Evolutionary conservation across 2,797 vertebrate genomes (phyloP), one percentile per base, ranked within the genome.

Genomic region (Zenarchopterus dispar): DNA sequence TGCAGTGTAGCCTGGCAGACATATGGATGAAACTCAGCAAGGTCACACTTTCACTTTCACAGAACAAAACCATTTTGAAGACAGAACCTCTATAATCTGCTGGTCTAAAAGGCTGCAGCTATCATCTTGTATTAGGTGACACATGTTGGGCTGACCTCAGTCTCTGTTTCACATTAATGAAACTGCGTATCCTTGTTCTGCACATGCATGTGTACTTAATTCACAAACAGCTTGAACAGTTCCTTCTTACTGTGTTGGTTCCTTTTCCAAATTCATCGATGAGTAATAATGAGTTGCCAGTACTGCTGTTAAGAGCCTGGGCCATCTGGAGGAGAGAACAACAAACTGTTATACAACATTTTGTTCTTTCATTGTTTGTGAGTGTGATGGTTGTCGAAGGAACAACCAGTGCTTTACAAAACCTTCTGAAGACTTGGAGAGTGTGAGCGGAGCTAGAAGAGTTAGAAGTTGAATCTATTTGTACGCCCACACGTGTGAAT

Each of bases 181-280:
- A 60, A 64, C 60, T 28, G 33, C 52, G 44, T 73, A 24, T 56
- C 57, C 65, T 69, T 50, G 60, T 78, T 83, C 73, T 50, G 19
- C 8, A n/a, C 24, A 8, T 44, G 56, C 64, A 73, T 46, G 71
- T 77, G 64, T 31, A 48, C 62, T 64, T 55, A 42, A 71, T 75
- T 79, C 41, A 67, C 57, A 67, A 55, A 57, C 36, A 19, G 22
- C 62, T 58, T 62, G 58, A 78, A 72, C 43, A 33, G 42, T 11
- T 31, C 65, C 31, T 52, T 61, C 94, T 94, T 87, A 97, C 90
- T 22, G 97, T 97, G 88, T 99, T 99, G 58, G 98, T 99, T 67
- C 98, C 97, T 92, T 98, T 99, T 84, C 98, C 98, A 88, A 99
- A 99, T 86, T 99, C 98, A 89, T 99, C 98, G 48, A 99, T 94